Evolutionary conservation across 30 jellyfish, hydroid and myxozoan species (phyloP).

Genomic region (Turritopsis rubra): DNA sequence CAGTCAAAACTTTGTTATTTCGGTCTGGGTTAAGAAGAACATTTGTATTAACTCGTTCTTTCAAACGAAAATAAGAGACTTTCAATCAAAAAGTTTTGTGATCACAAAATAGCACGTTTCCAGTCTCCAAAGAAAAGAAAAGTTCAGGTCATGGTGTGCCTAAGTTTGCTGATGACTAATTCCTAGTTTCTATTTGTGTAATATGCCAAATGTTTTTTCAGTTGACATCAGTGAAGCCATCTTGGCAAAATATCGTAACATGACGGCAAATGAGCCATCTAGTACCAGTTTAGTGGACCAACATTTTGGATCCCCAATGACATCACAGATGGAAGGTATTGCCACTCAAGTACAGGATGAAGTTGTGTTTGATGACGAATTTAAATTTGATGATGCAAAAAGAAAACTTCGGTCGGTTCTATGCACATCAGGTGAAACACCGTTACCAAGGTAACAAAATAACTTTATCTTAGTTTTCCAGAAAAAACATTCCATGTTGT

Average conservation of each 20-base stretch:
- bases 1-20: too few species aligned
- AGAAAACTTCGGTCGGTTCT: slow-evolving; percentile 76
- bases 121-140: too few species aligned
- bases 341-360: slow-evolving; percentile 39
- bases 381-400: slow-evolving; percentile 90
- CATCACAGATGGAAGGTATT: slow-evolving; percentile 62
- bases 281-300: slow-evolving; percentile 5
- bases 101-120: too few species aligned
- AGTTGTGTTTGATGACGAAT: slow-evolving; percentile 54
- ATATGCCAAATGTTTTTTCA: slow-evolving; percentile 1
- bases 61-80: not conserved
- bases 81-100: not conserved
- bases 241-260: slow-evolving; percentile 63
- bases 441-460: slow-evolving; percentile 63
- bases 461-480: not conserved
- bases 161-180: too few species aligned
- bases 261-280: slow-evolving; percentile 27
- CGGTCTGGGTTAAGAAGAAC: too few species aligned
- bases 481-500: not conserved
- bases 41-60: too few species aligned
- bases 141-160: too few species aligned
- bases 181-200: not conserved
- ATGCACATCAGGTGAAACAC: slow-evolving; percentile 80
- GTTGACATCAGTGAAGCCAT: slow-evolving; percentile 81
- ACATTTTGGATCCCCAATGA: slow-evolving; percentile 22